These are phyloP conservation scores for Caranx melampygus DNA, from an alignment of 2,113 vertebrate species.

Conservation along the genomic window DNA sequence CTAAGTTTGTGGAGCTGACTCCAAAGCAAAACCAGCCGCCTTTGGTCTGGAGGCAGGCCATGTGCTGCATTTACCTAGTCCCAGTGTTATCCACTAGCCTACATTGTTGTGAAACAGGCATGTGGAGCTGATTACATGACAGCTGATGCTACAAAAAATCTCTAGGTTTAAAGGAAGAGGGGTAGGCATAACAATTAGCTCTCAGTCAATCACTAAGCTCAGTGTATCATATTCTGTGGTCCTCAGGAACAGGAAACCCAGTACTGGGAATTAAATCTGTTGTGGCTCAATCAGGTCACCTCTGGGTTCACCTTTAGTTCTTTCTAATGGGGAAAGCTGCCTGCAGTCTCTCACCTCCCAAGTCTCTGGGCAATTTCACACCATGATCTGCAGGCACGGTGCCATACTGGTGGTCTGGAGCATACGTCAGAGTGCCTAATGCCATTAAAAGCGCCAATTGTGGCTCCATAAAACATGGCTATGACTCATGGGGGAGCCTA, in stretches of 20 bases:
- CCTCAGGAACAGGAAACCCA: slow-evolving; percentile 64
- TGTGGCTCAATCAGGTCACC: slow-evolving; percentile 51
- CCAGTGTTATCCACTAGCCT: slow-evolving; percentile 45
- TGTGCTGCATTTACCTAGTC: slow-evolving; percentile 39
- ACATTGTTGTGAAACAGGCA: slow-evolving; percentile 68
- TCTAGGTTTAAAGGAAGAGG: slow-evolving; percentile 39
- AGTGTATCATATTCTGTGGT: slow-evolving; percentile 60
- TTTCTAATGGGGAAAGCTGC: slow-evolving; percentile 33
- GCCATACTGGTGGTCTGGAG: slow-evolving; percentile 72
- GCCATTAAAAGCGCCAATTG: slow-evolving; percentile 72
- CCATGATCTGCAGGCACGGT: slow-evolving; percentile 47
- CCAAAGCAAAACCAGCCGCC: slow-evolving; percentile 56
- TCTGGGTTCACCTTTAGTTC: slow-evolving; percentile 56
- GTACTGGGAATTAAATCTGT: slow-evolving; percentile 65
- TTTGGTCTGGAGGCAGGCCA: slow-evolving; percentile 57
- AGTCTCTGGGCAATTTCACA: slow-evolving; percentile 47
- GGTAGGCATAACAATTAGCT: slow-evolving; percentile 64
- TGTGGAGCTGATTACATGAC: slow-evolving; percentile 74
- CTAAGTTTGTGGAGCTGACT: slow-evolving; percentile 57
- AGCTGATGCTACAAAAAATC: slow-evolving; percentile 63
- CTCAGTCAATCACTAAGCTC: slow-evolving; percentile 59
- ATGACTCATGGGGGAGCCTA: slow-evolving; percentile 70
- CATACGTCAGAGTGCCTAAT: slow-evolving; percentile 63
- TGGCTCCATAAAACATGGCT: slow-evolving; percentile 74
- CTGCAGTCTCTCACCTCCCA: slow-evolving; percentile 48